Evolutionary conservation across 2,888 invertebrate species (phyloP), one percentile per base, ranked within the genome.

Genomic region (Blomia tropicalis): DNA sequence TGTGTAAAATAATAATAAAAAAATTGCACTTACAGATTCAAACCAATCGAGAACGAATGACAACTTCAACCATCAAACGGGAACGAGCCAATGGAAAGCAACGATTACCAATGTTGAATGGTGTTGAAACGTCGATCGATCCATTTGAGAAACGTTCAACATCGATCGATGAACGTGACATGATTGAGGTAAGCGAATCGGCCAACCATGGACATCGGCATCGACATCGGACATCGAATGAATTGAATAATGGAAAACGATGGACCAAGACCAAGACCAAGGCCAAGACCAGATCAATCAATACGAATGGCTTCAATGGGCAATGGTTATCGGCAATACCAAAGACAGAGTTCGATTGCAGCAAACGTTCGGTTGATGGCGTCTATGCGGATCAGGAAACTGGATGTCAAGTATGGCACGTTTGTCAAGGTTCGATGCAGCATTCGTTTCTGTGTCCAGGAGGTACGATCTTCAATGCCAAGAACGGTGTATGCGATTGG

Each of bases 251-350:
- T 43, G 17, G n/a, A 19, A 7, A 61, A 53, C n/a, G 54, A 30
- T 19, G 14, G 36, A 56, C 4, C 62, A n/a, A 43, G 31, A 54
- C 22, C 31, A 7, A 43, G 27, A 30, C 36, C 66, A 23, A 67
- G 64, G n/a, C 7, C 5, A 7, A 25, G 22, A 47, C 7, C 7
- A 47, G n/a, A n/a, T 7, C 51, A 14, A 27, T n/a, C 7, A n/a
- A n/a, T 11, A 7, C 22, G 27, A 11, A 11, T 7, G 7, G 51
- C 14, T 7, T 7, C 36, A 7, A 47, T 7, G 22, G 51, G 51
- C 51, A 88, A 0, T 77, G 86, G 59, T 87, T 82, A 73, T 84
- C 84, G 71, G 75, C 64, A 54, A 69, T 69, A 23, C 69, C 69
- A 7, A 66, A 64, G 54, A 69, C 69, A 31, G 62, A 63, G 31